Conservation (phyloP, 2,888 invertebrate species). For the Boloria euphrosyne region DNA sequence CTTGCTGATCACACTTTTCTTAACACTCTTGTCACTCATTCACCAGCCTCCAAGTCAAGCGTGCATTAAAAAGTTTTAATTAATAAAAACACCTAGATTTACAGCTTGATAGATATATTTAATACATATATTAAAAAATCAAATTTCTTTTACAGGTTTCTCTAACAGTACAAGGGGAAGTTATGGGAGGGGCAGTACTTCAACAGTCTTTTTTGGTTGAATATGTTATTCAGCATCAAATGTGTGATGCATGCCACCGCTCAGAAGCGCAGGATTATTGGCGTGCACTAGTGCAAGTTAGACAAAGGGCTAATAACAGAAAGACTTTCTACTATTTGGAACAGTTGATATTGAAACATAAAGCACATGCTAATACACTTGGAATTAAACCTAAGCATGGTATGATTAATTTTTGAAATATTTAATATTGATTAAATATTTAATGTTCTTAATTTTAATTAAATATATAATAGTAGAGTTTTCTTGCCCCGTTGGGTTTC, state of each 20-base stretch:
- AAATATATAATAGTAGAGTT: too few relatives aligned
- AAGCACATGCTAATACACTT: constrained; percentile 93
- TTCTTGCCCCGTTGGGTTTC: too few relatives aligned
- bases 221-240: constrained; percentile 94
- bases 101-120: not conserved
- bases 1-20: too few relatives aligned
- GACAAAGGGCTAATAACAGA: constrained; percentile 94
- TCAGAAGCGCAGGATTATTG: constrained; percentile 98
- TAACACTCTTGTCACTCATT: too few relatives aligned
- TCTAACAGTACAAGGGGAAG: constrained; percentile 97
- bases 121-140: not conserved
- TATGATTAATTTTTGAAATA: constrained; percentile 52
- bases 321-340: constrained; percentile 99
- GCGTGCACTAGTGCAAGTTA: constrained; percentile 95
- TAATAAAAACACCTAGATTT: not conserved
- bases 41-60: too few relatives aligned
- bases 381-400: constrained; percentile 94
- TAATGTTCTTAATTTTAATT: not conserved
- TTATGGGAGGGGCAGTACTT: constrained; percentile 93
- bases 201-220: constrained; percentile 98
- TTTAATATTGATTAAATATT: not conserved
- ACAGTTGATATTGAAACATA: constrained; percentile 97
- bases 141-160: constrained; percentile 82
- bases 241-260: constrained; percentile 98
- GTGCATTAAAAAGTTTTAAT: too few relatives aligned